Evolutionary conservation across 2,888 invertebrate genomes (phyloP), one percentile per base, ranked within the genome.

Genomic region (Eucera pruinosa): DNA sequence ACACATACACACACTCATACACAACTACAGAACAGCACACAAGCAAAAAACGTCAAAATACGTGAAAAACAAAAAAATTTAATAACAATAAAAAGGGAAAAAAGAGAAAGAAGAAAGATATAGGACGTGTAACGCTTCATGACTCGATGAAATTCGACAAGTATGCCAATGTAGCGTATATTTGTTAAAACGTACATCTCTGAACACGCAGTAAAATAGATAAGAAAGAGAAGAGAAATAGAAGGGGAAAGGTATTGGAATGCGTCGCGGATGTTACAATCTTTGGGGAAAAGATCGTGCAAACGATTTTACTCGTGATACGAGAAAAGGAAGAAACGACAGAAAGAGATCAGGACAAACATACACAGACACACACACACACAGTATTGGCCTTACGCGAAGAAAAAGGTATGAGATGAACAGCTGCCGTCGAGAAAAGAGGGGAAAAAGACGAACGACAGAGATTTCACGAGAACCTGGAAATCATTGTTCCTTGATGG

Each of bases 141-240:
- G 70, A 83, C 62, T 74, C 47, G 71, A 83, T 30, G 65, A 65
- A 78, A 80, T 78, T 84, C 54, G 73, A 75, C 74, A 66, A 78
- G 73, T 80, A 68, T 82, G 80, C 66, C 83, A 78, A 81, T 62
- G 75, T n/a, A n/a, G n/a, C n/a, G n/a, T n/a, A n/a, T 71, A 71
- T 64, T 58, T 71, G 15, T 30, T 60, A 23, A 23, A 72, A 70
- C 65, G 33, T 33, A 69, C n/a, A 27, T 48, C 25, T 69, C 76
- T 60, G 62, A 65, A 60, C n/a, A n/a, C n/a, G n/a, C n/a, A n/a
- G n/a, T 48, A 61, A 74, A 78, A 55, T 55, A 41, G 11, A 13
- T 5, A 41, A 52, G 18, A n/a, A 18, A 11, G 33, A 66, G 2
- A 41, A 27, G 33, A 1, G 27, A 11, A 36, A 33, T 7, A 5